These are phyloP conservation scores for Geotrupes spiniger DNA, from an alignment of 2,888 invertebrate genomes.

Conservation along the genomic window DNA sequence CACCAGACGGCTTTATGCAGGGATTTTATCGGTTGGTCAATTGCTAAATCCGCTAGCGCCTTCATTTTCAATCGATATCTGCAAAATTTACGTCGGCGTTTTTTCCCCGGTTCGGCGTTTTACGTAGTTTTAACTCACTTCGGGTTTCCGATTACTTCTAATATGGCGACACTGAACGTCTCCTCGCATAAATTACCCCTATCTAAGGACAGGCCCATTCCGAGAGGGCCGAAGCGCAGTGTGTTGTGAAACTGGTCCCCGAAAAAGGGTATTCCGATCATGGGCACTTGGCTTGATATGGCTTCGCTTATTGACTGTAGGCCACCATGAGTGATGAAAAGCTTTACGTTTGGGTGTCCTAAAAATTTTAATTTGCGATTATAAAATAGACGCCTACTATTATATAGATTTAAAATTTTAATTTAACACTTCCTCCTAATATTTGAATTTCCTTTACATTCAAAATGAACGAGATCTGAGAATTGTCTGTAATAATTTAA, in stretches of 20 bases:
- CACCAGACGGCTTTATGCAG: constrained; percentile 28
- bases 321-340: constrained; percentile 21
- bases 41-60: constrained; percentile 21
- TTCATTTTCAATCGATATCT: constrained; percentile 22
- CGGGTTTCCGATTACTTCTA: constrained; percentile 31
- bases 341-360: constrained; percentile 17
- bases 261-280: constrained; percentile 36
- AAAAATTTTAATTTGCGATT: constrained; percentile 2
- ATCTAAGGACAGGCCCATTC: constrained; percentile 10
- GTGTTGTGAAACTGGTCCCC: constrained; percentile 31
- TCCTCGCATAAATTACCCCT: constrained; percentile 30
- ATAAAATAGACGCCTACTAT: background rate
- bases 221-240: constrained; percentile 5
- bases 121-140: constrained; percentile 29
- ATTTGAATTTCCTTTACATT: background rate
- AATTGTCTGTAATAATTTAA: too few species aligned
- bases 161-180: constrained; percentile 32
- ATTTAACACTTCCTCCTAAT: too few species aligned
- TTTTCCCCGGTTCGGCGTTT: background rate
- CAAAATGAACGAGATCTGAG: too few species aligned
- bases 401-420: too few species aligned
- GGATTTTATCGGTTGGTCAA: constrained; percentile 25
- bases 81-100: constrained; percentile 18
- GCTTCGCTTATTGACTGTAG: constrained; percentile 37
- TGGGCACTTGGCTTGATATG: constrained; percentile 31